Percentiles rank a stretch among this genome's conserved stretches.
phyloP scores from a whole-genome alignment of 2,888 invertebrate genomes.

The Habroteleia sp. region DNA sequence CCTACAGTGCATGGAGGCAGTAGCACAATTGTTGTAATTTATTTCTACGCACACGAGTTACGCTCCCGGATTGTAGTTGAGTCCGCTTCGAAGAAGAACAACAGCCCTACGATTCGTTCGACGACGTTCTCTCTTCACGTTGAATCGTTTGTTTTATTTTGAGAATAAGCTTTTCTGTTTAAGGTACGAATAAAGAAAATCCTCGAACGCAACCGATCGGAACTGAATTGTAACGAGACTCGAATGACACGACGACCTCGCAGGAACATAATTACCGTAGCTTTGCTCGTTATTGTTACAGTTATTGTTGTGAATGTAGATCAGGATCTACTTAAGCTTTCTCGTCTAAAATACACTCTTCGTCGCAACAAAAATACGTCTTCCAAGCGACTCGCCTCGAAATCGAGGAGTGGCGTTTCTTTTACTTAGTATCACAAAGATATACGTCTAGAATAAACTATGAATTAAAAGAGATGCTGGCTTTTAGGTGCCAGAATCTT shows the following conservation, averaged over 20 bases:
- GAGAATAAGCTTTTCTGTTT: no score
- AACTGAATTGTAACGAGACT: constrained; percentile 46
- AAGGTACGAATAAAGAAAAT: no score
- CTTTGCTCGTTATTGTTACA: constrained; percentile 53
- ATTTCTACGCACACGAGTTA: constrained; percentile 55
- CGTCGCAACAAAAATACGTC: constrained; percentile 58
- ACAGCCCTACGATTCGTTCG: constrained; percentile 16
- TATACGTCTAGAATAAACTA: constrained; percentile 70
- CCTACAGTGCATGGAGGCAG: constrained; percentile 75
- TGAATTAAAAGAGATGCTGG: constrained; percentile 42
- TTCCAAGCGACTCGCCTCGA: constrained; percentile 67
- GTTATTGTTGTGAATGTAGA: constrained; percentile 40
- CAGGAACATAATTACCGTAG: constrained; percentile 65
- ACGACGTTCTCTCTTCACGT: no score
- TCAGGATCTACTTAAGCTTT: constrained; percentile 12
- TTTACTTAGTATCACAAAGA: constrained; percentile 76
- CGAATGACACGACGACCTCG: constrained; percentile 56
- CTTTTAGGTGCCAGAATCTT: constrained; percentile 33
- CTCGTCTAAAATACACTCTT: constrained; percentile 40
- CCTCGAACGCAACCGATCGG: constrained; percentile 12
- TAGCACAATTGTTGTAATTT: constrained; percentile 72
- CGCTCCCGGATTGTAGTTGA: constrained; percentile 56
- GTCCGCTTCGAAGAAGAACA: constrained; percentile 57
- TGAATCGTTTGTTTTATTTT: no score
- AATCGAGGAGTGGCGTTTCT: constrained; percentile 69